A percentile compares a stretch with the other conserved stretches of the same genome.
Evolutionary conservation across 1,140 invertebrate genomes (phyloP).

Genomic region (Amyelois transitella): DNA sequence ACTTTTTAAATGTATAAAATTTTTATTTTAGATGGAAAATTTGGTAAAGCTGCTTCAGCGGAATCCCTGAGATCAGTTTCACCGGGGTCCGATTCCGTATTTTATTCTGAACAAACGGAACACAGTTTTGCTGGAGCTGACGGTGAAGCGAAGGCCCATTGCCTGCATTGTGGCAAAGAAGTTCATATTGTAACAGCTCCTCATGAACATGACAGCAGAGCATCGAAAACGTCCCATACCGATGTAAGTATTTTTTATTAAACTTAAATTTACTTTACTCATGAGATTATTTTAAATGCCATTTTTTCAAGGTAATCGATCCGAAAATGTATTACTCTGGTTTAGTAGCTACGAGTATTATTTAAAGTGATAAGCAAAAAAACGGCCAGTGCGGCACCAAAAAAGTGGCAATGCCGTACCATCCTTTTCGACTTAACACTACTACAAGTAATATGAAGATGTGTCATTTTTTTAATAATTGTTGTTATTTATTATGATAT

Average conservation of each 20-base stretch:
- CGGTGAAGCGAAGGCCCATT: conserved; percentile 76
- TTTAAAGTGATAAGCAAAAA: too few relatives aligned
- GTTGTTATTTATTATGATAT: too few relatives aligned
- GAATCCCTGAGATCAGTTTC: conserved; percentile 89
- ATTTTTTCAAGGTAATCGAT: too few relatives aligned
- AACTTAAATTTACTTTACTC: too few relatives aligned
- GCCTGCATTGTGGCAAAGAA: conserved; percentile 87
- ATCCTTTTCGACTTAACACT: too few relatives aligned
- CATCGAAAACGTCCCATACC: conserved; percentile 67
- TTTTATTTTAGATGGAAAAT: conserved; percentile 55
- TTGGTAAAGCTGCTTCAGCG: conserved; percentile 87
- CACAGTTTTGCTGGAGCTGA: conserved; percentile 44
- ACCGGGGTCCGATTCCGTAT: conserved; percentile 91
- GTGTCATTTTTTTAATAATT: too few relatives aligned
- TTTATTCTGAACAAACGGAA: conserved; percentile 86
- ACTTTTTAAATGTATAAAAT: neutral
- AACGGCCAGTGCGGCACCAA: too few relatives aligned
- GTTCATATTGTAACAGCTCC: conserved; percentile 76
- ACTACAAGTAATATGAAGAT: too few relatives aligned
- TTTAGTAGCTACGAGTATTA: too few relatives aligned
- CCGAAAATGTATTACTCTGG: too few relatives aligned
- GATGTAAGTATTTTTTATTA: conserved; percentile 67
- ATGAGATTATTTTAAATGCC: too few relatives aligned
- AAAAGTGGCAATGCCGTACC: too few relatives aligned
- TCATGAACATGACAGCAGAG: conserved; percentile 63